Evolutionary conservation across 2,797 vertebrate genomes (phyloP), one percentile per base, ranked within the genome.

Genomic region (Sciurus vulgaris): DNA sequence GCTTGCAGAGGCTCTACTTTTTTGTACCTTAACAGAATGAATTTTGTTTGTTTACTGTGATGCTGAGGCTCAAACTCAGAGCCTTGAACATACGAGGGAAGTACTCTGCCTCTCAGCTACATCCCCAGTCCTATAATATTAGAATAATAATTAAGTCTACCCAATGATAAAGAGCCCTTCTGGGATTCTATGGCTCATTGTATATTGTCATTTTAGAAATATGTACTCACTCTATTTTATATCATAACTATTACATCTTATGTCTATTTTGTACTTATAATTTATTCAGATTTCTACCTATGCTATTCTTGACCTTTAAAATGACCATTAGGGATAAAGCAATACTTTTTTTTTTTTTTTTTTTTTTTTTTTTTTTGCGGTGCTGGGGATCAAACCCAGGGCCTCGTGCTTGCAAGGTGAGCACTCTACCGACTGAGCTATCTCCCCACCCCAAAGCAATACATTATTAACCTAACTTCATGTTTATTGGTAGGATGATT

Each of bases 401-500:
- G n/a, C n/a, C n/a, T n/a, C n/a, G n/a, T n/a, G n/a, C n/a, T n/a
- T n/a, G n/a, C n/a, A n/a, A n/a, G n/a, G n/a, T n/a, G n/a, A n/a
- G n/a, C n/a, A n/a, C n/a, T n/a, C n/a, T n/a, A n/a, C n/a, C n/a
- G n/a, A n/a, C n/a, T n/a, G n/a, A n/a, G n/a, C n/a, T n/a, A n/a
- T n/a, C n/a, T n/a, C n/a, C n/a, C n/a, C n/a, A n/a, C n/a, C n/a
- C n/a, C n/a, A 95, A 73, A 85, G 14, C 63, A 89, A 85, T 65
- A 85, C 30, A 56, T 41, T 89, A 56, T 70, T 86, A 22, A 63
- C 15, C 33, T 86, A 95, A 89, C 61, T 86, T 72, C 15, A 86
- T 89, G 77, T 86, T 89, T 95, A 89, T 83, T 94, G 33, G 18
- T 77, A 92, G 47, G 89, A 86, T 67, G 44, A 92, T 49, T 82